Base-by-base conservation (phyloP, 2,888 invertebrate genomes). In the Onthophagus sagittarius region DNA sequence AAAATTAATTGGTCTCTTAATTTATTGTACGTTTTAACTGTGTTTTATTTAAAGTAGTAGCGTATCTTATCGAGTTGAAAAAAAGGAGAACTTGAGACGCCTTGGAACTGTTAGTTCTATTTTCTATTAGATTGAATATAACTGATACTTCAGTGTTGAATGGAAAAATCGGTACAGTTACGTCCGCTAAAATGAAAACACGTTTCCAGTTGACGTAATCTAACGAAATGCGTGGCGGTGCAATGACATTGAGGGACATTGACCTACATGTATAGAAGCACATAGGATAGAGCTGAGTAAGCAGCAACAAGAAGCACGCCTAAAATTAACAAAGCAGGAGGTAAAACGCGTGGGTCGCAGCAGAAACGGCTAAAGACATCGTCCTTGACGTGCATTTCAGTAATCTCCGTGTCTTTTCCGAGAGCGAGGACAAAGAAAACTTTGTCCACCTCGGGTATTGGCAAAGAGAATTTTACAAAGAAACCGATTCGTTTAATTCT, bases 181-280 rank as follows among this genome's bases (percentile, higher is more conserved):
- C 39, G 39, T 53, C 23, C 7, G 39, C 39, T 53, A 53, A 23
- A 53, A 53, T 53, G 39, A 53, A 23, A 53, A 53, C 39, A 53
- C 39, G 39, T 11, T 53, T 53, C 39, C 9, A 53, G 39, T 53
- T 53, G 39, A 53, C 39, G 39, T 53, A 53, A 53, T 53, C 39
- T 53, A 53, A 53, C 39, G 39, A 53, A 53, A 53, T 53, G 39
- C 39, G 39, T 53, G 39, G 11, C 39, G 39, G 39, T 53, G 39
- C 39, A 53, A 32, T 67, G 67, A 67, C 67, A 67, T 67, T 67
- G 67, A 31, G 67, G 67, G 67, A 67, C 67, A 67, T 67, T 67
- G 67, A 67, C 67, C 67, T 67, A 67, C n/a, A 67, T 67, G 67
- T 23, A 64, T 23, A 15, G 23, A 9, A 64, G 15, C 64, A 64